Conservation (phyloP, 1,140 invertebrate genomes). For the Solenopsis invicta region DNA sequence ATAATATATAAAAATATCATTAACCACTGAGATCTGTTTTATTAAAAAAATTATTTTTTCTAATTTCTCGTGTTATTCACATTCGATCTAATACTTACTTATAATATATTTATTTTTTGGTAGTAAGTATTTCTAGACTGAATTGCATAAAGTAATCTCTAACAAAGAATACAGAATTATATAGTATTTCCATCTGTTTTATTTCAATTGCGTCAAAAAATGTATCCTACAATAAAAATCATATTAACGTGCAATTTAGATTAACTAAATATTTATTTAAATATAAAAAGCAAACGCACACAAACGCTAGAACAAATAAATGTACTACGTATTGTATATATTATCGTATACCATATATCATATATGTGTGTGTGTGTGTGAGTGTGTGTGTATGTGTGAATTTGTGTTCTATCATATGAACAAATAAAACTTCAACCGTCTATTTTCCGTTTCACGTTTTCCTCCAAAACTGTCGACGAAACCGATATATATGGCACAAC, state of each 20-base stretch:
- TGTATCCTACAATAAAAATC: background rate
- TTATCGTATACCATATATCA: background rate
- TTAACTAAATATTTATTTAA: no score
- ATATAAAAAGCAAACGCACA: no score
- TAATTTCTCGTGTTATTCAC: no score
- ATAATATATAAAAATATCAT: no score
- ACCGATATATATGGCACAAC: conserved; percentile 1
- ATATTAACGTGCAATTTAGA: background rate
- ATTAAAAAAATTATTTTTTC: no score
- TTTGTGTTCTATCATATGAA: background rate
- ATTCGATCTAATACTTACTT: no score
- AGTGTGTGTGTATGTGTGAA: background rate
- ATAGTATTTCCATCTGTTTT: background rate
- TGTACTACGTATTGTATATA: background rate
- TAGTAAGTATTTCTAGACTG: background rate
- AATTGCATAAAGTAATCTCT: background rate
- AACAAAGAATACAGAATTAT: background rate
- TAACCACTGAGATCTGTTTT: no score
- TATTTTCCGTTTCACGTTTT: conserved; percentile 11
- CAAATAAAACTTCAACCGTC: conserved; percentile 3
- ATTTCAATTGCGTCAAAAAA: background rate
- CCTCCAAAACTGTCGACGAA: background rate
- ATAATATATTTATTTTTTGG: background rate
- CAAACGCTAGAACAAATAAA: background rate
- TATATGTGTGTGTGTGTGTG: background rate